Evolutionary conservation across 2,888 invertebrate genomes (phyloP).

Genomic region (Lasioglossum villosulum): DNA sequence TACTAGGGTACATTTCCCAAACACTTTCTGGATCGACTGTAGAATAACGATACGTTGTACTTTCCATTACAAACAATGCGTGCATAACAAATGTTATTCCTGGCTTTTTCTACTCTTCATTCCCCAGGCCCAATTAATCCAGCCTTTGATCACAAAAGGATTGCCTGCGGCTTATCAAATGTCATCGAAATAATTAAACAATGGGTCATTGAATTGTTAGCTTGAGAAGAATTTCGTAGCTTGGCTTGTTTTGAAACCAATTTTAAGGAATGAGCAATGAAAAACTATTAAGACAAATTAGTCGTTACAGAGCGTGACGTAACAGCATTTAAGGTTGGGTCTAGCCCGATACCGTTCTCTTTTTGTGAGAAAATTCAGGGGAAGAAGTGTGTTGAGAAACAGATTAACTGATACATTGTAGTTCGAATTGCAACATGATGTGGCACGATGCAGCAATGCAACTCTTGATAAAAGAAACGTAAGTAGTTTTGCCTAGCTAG

Average conservation of each 20-base stretch:
- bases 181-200: not conserved
- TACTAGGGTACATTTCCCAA: no score
- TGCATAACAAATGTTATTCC: not conserved
- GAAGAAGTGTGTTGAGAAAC: slow-evolving; percentile 13
- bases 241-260: not conserved
- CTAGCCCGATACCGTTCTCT: slow-evolving; percentile 2
- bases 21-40: no score
- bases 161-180: not conserved
- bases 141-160: not conserved
- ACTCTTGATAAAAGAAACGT: not conserved
- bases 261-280: not conserved
- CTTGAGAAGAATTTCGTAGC: not conserved
- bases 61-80: no score
- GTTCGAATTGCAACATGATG: not conserved
- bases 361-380: not conserved
- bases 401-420: slow-evolving; percentile 7
- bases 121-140: not conserved
- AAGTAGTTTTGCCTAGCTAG: not conserved
- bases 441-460: not conserved
- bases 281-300: slow-evolving; percentile 9
- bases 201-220: not conserved
- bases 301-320: not conserved
- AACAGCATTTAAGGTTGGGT: not conserved
- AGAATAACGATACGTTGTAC: no score
- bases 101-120: not conserved